Base-by-base conservation (phyloP, 2,113 vertebrate genomes). In the Python bivittatus region DNA sequence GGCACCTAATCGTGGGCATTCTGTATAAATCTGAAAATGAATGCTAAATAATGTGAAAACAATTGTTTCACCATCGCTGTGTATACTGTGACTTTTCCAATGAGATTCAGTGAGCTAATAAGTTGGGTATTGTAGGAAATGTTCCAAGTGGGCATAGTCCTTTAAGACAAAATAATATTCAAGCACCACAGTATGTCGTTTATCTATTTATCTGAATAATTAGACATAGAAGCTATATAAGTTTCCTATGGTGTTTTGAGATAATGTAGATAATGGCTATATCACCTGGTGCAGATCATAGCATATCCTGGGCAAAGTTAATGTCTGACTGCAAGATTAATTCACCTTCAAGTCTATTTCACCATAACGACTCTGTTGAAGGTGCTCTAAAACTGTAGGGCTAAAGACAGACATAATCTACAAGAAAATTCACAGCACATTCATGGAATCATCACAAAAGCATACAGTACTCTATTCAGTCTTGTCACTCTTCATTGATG, bases 51-150 rank as follows among this genome's bases (percentile, higher is more conserved):
- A 90, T 0, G 4, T 68, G 22, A 88, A 93, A 94, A 58, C 0
- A 0, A 0, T 79, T 84, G 90, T n/a, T 92, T 88, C 88, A 90
- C 68, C 88, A 93, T 93, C 64, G 15, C 22, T 20, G 29, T 91
- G 58, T 54, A 56, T 89, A 93, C 92, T 52, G 79, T 61, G 25
- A 60, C 94, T 29, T 90, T 54, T 86, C 88, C 89, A 42, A 29
- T 22, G 33, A 90, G 95, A 94, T 92, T 96, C 90, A 94, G 88
- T 68, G 90, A 93, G 72, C 20, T 79, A 72, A 91, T 93, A 93
- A 92, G 61, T 25, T 87, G 91, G n/a, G 6, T 44, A 88, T 56
- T 93, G 10, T 88, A 95, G 92, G 44, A 91, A 94, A 54, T 88
- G 58, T 58, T 89, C 64, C 42, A 90, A 23, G 25, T 0, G 0